phyloP scores from a whole-genome alignment of 2,113 vertebrate species.

The Sturnus vulgaris region DNA sequence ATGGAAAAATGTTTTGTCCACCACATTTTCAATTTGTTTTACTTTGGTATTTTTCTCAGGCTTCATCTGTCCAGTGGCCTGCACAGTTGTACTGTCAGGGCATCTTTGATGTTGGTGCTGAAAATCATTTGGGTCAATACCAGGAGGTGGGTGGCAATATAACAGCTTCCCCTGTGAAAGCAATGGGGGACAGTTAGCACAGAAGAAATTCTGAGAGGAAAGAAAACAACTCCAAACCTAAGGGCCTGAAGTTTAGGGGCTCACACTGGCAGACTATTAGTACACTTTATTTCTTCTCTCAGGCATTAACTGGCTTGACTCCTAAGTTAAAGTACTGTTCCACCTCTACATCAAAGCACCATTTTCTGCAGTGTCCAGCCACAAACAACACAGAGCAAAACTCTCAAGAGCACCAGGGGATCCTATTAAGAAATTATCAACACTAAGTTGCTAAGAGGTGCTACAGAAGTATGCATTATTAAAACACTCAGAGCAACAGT shows the following conservation, averaged over 20 bases:
- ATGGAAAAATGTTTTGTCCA: conserved; percentile 93
- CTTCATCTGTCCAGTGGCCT: not conserved
- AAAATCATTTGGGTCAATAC: conserved; percentile 78
- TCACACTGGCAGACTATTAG: not conserved
- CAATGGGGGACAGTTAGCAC: not conserved
- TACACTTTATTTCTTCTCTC: not conserved
- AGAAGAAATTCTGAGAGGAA: not conserved
- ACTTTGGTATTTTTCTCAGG: conserved; percentile 63
- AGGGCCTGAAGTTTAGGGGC: not conserved
- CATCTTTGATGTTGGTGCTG: conserved; percentile 80
- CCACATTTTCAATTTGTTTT: conserved; percentile 87
- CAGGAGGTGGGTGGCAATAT: conserved; percentile 89
- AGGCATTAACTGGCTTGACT: not conserved
- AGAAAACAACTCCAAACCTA: not conserved
- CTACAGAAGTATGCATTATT: not conserved
- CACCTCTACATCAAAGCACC: not conserved
- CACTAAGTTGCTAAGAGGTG: fast-evolving
- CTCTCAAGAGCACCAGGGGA: not conserved
- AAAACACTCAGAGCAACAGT: not conserved
- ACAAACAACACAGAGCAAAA: not conserved
- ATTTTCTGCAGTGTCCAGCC: not conserved
- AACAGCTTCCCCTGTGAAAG: conserved; percentile 87
- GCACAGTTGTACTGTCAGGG: not conserved
- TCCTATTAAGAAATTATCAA: not conserved
- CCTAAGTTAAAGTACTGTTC: not conserved